Conservation (phyloP, 2,797 vertebrate genomes). For the Cyprinodon diabolis region DNA sequence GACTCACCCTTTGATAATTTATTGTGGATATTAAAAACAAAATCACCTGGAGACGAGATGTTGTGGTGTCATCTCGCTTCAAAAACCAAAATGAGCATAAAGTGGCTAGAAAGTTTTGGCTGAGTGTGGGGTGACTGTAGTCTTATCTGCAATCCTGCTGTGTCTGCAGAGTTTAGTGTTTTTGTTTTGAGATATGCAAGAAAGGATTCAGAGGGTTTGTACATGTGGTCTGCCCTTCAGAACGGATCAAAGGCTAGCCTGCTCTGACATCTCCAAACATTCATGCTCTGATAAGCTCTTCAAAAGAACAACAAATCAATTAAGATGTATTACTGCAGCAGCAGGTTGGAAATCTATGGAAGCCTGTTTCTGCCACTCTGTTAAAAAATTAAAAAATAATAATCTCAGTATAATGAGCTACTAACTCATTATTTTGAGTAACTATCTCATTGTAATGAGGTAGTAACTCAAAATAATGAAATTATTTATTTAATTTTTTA, state of each 20-base stretch:
- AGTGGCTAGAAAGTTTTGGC: not conserved
- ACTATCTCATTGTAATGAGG: too few species aligned
- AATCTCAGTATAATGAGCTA: too few species aligned
- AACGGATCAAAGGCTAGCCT: constrained; percentile 43
- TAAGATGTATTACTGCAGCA: constrained; percentile 11
- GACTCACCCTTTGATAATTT: not conserved
- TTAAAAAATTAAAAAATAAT: too few species aligned
- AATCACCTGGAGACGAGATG: not conserved
- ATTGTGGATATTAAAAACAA: not conserved
- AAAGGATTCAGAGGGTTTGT: constrained; percentile 33
- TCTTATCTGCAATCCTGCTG: constrained; percentile 17
- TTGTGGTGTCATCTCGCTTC: not conserved
- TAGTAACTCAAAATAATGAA: too few species aligned
- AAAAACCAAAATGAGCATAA: not conserved
- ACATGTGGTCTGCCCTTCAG: constrained; percentile 34
- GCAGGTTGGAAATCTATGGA: constrained; percentile 15
- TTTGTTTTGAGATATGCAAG: constrained; percentile 19
- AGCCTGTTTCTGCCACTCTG: too few species aligned
- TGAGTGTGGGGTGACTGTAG: not conserved
- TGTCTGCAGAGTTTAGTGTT: constrained; percentile 26
- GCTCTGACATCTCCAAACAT: constrained; percentile 17
- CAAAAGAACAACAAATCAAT: constrained; percentile 24
- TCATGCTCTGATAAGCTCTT: constrained; percentile 38
- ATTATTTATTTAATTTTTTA: too few species aligned
- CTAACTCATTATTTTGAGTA: too few species aligned